Base-by-base conservation (phyloP, 2,797 vertebrate genomes). In the Prionace glauca region DNA sequence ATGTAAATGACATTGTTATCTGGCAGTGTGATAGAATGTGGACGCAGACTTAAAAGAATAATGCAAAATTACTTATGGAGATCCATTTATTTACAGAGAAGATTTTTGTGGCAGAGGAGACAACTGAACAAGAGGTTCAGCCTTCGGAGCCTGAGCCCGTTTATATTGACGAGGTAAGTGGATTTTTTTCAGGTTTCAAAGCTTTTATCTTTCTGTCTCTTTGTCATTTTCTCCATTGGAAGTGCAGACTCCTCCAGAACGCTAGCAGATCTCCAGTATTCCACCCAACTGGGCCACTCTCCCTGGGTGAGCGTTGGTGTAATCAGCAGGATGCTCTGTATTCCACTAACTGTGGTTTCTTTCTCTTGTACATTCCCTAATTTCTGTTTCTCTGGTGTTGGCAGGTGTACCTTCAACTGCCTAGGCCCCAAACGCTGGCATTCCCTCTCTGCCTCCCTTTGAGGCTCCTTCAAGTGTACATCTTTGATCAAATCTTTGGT, bases 151-250 rank as follows among this genome's bases (percentile, higher is more conserved):
- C 99, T 0, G 98, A 99, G 96, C 98, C 98, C 24, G 98, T 99
- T 96, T 98, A 97, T 96, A 99, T 99, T 96, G 99, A 99, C 95
- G 99, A 99, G 98, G 99, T 99, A 97, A 36, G 96, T 26, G 50
- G 74, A 94, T 84, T 77, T 67, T 69, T 10, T 69, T 69, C 36
- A 22, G 18, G 8, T 69, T 92, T 65, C 62, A 22, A 22, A 20
- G 20, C 62, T 92, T 67, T 24, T 22, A 1, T 4, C n/a, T 67
- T 92, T 41, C n/a, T 24, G 0, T 24, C 29, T 24, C 12, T 32
- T 10, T 24, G 81, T 36, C 41, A 41, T 41, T 41, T 92, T 20
- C n/a, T 67, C 0, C n/a, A n/a, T 32, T 65, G 20, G n/a, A 36
- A 8, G n/a, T 36, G 62, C 14, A 20, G 62, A 67, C n/a, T 67